phyloP scores from a whole-genome alignment of 1,140 invertebrate genomes.

The Pantala flavescens region DNA sequence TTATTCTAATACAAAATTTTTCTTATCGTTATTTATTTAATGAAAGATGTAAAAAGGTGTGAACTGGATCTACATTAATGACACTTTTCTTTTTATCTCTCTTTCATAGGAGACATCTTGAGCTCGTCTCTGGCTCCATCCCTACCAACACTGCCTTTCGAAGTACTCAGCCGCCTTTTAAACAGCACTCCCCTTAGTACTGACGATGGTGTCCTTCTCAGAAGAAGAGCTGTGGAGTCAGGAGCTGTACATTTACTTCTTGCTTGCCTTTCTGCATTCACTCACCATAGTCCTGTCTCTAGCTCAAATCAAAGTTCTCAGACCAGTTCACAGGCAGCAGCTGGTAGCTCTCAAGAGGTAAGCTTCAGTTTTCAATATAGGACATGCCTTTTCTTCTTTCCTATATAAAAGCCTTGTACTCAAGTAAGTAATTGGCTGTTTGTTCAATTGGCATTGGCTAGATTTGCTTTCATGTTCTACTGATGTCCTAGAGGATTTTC shows the following conservation, averaged over 20 bases:
- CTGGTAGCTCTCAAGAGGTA: not conserved
- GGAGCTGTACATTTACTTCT: slow-evolving; percentile 75
- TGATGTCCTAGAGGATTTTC: too few relatives aligned
- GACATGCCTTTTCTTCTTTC: too few relatives aligned
- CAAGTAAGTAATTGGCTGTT: too few relatives aligned
- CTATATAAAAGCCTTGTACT: too few relatives aligned
- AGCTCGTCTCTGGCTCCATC: slow-evolving; percentile 60
- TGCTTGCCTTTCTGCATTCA: slow-evolving; percentile 78
- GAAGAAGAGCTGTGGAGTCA: slow-evolving; percentile 68
- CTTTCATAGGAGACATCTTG: slow-evolving; percentile 55
- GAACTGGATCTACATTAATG: too few relatives aligned
- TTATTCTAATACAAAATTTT: too few relatives aligned
- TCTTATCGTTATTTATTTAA: too few relatives aligned
- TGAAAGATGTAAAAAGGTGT: too few relatives aligned
- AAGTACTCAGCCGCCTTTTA: slow-evolving; percentile 68
- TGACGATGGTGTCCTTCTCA: slow-evolving; percentile 64
- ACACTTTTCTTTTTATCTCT: too few relatives aligned
- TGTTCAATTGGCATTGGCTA: too few relatives aligned
- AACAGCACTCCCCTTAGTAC: slow-evolving; percentile 67
- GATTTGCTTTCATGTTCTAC: too few relatives aligned
- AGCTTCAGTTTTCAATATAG: not conserved
- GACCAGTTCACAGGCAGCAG: not conserved
- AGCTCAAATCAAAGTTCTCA: not conserved
- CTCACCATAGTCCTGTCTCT: slow-evolving; percentile 50
- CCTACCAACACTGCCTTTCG: slow-evolving; percentile 78